These are phyloP conservation scores for Cladopsammia gracilis DNA, from an alignment of 64 coral and sea anemone species.

Conservation along the genomic window DNA sequence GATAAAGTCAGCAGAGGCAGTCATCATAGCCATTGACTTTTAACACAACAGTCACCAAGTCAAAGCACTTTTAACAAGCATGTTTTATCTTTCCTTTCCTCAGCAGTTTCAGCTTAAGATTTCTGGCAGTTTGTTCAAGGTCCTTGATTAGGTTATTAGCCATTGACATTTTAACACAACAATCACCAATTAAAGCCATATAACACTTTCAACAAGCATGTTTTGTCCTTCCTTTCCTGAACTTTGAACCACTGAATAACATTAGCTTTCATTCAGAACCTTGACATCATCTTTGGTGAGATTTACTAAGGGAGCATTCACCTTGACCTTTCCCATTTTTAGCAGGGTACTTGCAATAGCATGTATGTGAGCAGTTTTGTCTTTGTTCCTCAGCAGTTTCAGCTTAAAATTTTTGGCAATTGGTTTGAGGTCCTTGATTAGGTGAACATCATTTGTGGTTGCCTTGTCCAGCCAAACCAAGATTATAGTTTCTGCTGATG, in stretches of 20 bases:
- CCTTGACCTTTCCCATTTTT: constrained; percentile 25
- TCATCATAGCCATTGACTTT: no score
- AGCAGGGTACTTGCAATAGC: constrained; percentile 59
- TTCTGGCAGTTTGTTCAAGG: constrained; percentile 40
- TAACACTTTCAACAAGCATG: no score
- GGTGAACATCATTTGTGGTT: constrained; percentile 47
- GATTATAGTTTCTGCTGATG: constrained; percentile 53
- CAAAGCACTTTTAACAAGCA: no score
- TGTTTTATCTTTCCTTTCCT: no score
- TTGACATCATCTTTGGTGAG: constrained; percentile 70
- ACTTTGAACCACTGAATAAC: constrained; percentile 19
- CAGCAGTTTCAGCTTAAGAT: constrained; percentile 29
- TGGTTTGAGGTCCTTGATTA: constrained; percentile 58
- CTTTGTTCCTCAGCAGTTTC: constrained; percentile 58
- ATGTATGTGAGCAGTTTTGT: constrained; percentile 56
- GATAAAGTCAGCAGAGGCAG: no score
- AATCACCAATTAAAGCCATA: no score
- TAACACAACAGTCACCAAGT: no score
- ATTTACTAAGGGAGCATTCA: constrained; percentile 56
- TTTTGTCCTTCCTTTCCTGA: neutral
- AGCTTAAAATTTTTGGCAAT: constrained; percentile 50
- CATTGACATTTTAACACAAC: no score
- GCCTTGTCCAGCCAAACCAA: constrained; percentile 51
- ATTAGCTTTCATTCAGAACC: constrained; percentile 20
- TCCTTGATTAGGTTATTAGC: constrained; percentile 50